These are phyloP conservation scores for Rhinogobius similis DNA, from an alignment of 2,113 vertebrate species.

Conservation along the genomic window DNA sequence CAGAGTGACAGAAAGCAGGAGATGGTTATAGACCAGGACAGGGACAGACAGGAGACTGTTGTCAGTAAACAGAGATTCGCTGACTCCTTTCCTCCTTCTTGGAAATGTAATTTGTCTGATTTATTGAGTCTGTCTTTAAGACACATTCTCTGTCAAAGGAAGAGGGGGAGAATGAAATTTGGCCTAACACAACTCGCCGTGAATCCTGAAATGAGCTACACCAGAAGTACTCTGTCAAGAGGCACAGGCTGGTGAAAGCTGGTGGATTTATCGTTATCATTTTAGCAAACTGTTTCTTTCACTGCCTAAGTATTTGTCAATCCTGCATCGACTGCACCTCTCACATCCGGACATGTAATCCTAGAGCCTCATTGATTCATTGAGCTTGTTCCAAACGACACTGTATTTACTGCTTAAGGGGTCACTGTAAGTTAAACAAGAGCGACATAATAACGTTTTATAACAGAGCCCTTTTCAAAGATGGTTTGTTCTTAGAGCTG, in stretches of 20 bases:
- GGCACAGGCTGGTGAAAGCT: not conserved
- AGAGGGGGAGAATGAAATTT: conserved; percentile 31
- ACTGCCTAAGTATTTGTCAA: conserved; percentile 34
- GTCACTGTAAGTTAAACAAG: not conserved
- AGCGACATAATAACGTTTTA: not conserved
- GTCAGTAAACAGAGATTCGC: conserved; percentile 34
- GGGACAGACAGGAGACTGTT: conserved; percentile 7
- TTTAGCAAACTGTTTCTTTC: not conserved
- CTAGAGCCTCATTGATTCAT: conserved; percentile 35
- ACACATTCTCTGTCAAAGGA: conserved; percentile 12
- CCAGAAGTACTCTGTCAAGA: conserved; percentile 3
- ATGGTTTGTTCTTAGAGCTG: conserved; percentile 5
- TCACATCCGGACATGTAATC: conserved; percentile 34
- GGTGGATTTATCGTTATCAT: conserved; percentile 19
- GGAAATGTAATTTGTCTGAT: conserved; percentile 57
- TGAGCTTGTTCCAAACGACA: not conserved
- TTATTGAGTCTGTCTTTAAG: conserved; percentile 40
- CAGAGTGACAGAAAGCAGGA: not conserved
- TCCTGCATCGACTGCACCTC: conserved; percentile 20
- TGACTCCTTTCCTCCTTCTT: conserved; percentile 41
- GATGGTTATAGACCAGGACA: conserved; percentile 5
- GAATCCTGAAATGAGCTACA: not conserved
- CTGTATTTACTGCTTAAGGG: not conserved
- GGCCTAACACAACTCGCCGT: conserved; percentile 20
- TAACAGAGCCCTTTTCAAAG: conserved; percentile 13